Evolutionary conservation across 2,888 invertebrate species (phyloP).

Genomic region (Nomada hirtipes): DNA sequence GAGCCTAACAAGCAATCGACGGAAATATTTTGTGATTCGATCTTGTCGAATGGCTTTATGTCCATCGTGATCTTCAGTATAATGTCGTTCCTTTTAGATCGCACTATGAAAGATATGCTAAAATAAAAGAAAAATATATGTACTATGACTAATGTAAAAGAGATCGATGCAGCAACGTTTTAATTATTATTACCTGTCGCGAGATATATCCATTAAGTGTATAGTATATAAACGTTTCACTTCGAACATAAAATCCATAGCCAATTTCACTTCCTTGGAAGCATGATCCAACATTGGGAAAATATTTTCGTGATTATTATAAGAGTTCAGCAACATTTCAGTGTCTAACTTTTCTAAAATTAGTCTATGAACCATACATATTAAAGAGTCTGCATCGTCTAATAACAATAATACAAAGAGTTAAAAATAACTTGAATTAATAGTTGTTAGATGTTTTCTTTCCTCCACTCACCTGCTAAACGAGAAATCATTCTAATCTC

Average conservation of each 20-base stretch:
- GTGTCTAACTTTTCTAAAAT: slow-evolving; percentile 70
- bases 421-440: slow-evolving; percentile 11
- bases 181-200: slow-evolving; percentile 70
- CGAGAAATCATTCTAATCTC: slow-evolving; percentile 70
- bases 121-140: slow-evolving; percentile 40
- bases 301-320: slow-evolving; percentile 71
- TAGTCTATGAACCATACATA: slow-evolving; percentile 73
- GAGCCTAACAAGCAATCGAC: slow-evolving; percentile 73
- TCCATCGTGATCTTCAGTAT: slow-evolving; percentile 73
- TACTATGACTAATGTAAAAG: background rate
- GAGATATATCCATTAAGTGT: slow-evolving; percentile 70
- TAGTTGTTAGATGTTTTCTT: background rate
- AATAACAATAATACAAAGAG: background rate
- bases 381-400: slow-evolving; percentile 64
- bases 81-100: slow-evolving; percentile 71
- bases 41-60: slow-evolving; percentile 73
- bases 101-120: slow-evolving; percentile 73
- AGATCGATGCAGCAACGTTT: background rate
- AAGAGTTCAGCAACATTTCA: slow-evolving; percentile 50
- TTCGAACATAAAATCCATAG: slow-evolving; percentile 77
- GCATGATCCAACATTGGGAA: slow-evolving; percentile 71
- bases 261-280: slow-evolving; percentile 72
- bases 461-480: slow-evolving; percentile 64
- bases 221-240: slow-evolving; percentile 66
- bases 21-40: slow-evolving; percentile 71